Conservation (phyloP, 2,113 vertebrate species). For the Trinectes maculatus region DNA sequence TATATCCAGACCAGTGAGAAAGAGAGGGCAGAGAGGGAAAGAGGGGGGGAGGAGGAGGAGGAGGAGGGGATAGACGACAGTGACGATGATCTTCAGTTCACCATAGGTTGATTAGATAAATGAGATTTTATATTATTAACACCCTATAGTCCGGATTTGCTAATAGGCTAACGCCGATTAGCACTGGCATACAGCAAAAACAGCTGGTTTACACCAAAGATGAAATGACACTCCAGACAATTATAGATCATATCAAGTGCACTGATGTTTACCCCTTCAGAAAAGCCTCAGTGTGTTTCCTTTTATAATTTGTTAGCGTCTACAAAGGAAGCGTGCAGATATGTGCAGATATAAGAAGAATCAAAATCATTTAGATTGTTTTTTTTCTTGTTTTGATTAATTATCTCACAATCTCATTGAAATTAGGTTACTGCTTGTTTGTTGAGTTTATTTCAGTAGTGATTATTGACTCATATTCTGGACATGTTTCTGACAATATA, state of each 20-base stretch:
- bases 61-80: constrained; percentile 72
- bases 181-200: background rate
- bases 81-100: constrained; percentile 77
- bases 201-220: background rate
- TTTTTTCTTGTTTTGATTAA: background rate
- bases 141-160: background rate
- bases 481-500: background rate
- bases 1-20: constrained; percentile 89
- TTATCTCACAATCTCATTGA: background rate
- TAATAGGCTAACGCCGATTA: too few relatives aligned
- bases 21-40: constrained; percentile 64
- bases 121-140: background rate
- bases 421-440: constrained; percentile 20
- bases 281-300: too few relatives aligned
- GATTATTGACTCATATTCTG: too few relatives aligned
- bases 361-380: too few relatives aligned
- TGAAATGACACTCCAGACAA: too few relatives aligned
- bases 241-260: too few relatives aligned
- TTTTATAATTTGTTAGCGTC: too few relatives aligned
- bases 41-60: constrained; percentile 8
- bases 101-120: constrained; percentile 59
- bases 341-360: too few relatives aligned
- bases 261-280: too few relatives aligned
- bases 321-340: too few relatives aligned
- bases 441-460: constrained; percentile 1